Conservation (phyloP, 2,113 vertebrate genomes). For the Bothrops jararaca region DNA sequence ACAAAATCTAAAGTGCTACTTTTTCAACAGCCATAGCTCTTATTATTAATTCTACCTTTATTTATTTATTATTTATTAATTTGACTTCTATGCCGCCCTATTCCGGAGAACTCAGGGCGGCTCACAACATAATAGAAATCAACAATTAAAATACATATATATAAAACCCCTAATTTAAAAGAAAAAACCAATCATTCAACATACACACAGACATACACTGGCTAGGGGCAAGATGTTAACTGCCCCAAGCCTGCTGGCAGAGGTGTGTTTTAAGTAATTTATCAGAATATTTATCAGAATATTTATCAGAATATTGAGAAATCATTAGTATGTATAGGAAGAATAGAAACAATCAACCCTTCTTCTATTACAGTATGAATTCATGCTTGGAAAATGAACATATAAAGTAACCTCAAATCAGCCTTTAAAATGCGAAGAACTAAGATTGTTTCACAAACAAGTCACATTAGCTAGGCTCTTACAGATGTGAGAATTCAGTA, state of each 20-base stretch:
- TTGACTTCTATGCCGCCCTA: too few species aligned
- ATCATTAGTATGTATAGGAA: not conserved
- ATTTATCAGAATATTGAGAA: not conserved
- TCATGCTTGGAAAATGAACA: not conserved
- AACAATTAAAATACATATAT: too few species aligned
- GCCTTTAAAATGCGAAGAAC: not conserved
- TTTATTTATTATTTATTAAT: too few species aligned
- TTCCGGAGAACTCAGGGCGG: too few species aligned
- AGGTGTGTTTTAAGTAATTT: too few species aligned
- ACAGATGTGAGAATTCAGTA: not conserved
- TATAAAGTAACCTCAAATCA: not conserved
- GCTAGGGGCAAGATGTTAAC: too few species aligned
- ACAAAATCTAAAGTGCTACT: not conserved
- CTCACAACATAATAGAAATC: too few species aligned
- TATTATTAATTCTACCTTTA: not conserved
- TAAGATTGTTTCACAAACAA: not conserved
- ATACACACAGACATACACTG: too few species aligned
- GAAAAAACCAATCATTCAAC: too few species aligned
- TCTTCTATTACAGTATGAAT: not conserved
- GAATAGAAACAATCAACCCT: not conserved
- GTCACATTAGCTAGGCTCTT: not conserved
- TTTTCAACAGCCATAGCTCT: not conserved
- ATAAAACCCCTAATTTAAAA: too few species aligned
- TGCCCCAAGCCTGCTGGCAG: too few species aligned
- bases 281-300: too few species aligned